Evolutionary conservation across 2,888 invertebrate genomes (phyloP).

Genomic region (Noctua janthina): DNA sequence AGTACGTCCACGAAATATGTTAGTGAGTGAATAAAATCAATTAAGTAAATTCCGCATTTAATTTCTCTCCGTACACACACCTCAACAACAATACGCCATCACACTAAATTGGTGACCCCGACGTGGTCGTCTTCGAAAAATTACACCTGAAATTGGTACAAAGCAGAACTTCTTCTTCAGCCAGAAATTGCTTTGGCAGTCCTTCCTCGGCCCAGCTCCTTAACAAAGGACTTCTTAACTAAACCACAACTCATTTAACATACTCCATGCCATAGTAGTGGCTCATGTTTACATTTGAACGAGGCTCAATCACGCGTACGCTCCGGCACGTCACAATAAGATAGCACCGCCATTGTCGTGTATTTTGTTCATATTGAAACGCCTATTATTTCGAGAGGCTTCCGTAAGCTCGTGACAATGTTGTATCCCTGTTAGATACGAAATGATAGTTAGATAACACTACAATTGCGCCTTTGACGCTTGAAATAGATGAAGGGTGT

Average conservation of each 20-base stretch:
- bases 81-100: no score
- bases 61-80: no score
- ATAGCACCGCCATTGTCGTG: constrained; percentile 80
- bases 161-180: neutral
- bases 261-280: constrained; percentile 59
- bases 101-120: no score
- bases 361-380: constrained; percentile 73
- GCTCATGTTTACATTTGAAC: constrained; percentile 76
- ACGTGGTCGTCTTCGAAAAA: no score
- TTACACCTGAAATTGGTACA: neutral
- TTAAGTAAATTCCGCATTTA: no score
- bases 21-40: no score
- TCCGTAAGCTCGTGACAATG: constrained; percentile 65
- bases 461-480: constrained; percentile 24
- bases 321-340: constrained; percentile 78
- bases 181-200: neutral
- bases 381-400: constrained; percentile 71
- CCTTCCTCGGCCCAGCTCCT: neutral
- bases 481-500: constrained; percentile 2
- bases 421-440: constrained; percentile 19
- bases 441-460: constrained; percentile 30
- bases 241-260: neutral
- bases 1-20: no score
- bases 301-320: constrained; percentile 81
- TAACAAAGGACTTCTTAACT: neutral